phyloP scores from a whole-genome alignment of 1,140 invertebrate species.

The Nomia melanderi region DNA sequence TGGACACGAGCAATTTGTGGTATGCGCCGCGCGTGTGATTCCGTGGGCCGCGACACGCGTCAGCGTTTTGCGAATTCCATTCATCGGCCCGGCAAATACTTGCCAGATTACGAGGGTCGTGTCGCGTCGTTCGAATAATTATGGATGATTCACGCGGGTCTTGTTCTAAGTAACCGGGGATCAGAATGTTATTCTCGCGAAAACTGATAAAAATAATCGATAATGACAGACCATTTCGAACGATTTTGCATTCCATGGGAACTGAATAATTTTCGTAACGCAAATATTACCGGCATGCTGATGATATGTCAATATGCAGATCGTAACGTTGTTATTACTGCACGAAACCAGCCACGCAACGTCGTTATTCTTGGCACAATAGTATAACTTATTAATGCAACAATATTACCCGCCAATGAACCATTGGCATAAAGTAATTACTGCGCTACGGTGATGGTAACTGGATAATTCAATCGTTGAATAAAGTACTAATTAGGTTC shows the following conservation, averaged over 20 bases:
- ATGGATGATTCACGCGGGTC: not conserved
- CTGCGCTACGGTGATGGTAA: too few species aligned
- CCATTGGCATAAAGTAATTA: too few species aligned
- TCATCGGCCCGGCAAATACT: not conserved
- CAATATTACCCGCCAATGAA: too few species aligned
- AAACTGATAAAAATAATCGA: not conserved
- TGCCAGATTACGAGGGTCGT: not conserved
- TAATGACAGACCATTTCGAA: not conserved
- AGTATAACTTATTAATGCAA: too few species aligned
- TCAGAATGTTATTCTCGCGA: not conserved
- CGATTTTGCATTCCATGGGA: not conserved
- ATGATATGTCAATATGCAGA: too few species aligned
- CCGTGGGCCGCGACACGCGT: not conserved
- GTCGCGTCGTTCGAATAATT: constrained; percentile 1
- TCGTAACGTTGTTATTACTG: too few species aligned
- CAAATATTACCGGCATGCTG: too few species aligned
- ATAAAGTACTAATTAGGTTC: too few species aligned
- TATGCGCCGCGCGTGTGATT: not conserved
- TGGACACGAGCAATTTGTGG: not conserved
- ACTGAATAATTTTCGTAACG: not conserved
- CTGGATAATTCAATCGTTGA: too few species aligned
- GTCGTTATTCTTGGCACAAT: too few species aligned
- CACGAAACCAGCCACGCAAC: too few species aligned
- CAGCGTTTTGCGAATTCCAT: constrained; percentile 5
- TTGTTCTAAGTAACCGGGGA: not conserved